Base-by-base conservation (phyloP, 1,140 invertebrate genomes). In the Anoplophora glabripennis region DNA sequence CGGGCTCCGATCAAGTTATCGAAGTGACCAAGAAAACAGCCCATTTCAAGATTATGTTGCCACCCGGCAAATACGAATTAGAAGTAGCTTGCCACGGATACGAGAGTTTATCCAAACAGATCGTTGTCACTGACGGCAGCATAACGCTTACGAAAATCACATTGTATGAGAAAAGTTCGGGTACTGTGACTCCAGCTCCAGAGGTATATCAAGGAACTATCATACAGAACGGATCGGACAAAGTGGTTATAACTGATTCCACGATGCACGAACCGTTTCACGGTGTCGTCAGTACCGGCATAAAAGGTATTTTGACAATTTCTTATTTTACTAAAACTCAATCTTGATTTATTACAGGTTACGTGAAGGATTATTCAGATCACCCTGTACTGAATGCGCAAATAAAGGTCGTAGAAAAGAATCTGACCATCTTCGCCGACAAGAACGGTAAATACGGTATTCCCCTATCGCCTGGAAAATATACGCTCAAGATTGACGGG, bases 31-130 rank as follows among this genome's bases (percentile, higher is more conserved):
- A 77, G 59, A 89, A 88, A 70, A 78, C 79, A 58, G 89, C 86
- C 0, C 81, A 83, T 61, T 91, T 87, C 72, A 84, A 85, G 64
- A 77, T 86, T 21, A 82, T 87, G 70, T 71, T 92, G 37, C 81
- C 85, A 7, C 77, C 83, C 4, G 88, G 86, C 0, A 69, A 77
- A 14, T 89, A 90, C 64, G 73, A 73, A 1, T 63, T 90, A 1
- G 75, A 80, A 42, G 75, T 88, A 2, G 76, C 78, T 0, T 84
- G 83, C 21, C 76, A 82, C 41, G 78, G 78, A 37, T 87, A 87
- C 63, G 65, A 76, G 10, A 79, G 81, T 1, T 28, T 28, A 28
- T 28, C 5, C 3, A 28, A 12, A 28, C 11, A 18, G 33, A 17
- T 35, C 0, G 17, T 35, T 3, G n/a, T 37, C 4, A 57, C 11